Base-by-base conservation (phyloP, 2,888 invertebrate genomes). In the Apantesis nais region DNA sequence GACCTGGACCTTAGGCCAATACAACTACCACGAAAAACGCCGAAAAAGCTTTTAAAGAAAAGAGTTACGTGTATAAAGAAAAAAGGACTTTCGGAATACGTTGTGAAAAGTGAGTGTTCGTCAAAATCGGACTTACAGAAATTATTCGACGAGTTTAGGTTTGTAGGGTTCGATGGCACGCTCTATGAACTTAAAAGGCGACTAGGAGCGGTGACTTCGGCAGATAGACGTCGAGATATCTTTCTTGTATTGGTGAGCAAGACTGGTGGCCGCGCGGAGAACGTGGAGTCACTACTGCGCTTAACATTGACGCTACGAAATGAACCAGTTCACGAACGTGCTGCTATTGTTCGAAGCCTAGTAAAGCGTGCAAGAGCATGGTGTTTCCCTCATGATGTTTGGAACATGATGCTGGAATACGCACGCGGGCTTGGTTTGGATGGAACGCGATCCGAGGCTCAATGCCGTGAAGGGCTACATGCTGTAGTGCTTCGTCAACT, bases 231-330 rank as follows among this genome's bases (percentile, higher is more conserved):
- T 19, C 86, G 90, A 52, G 89, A 85, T 68, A 92, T 93, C 77
- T 83, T 93, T 70, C 79, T 92, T 2, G 92, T 93, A 4, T 82
- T 93, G 39, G 88, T 93, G 0, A 93, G 92, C 73, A 93, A 93
- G 72, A 90, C 83, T 34, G 92, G 91, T 3, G 89, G 90, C 0
- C 82, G 85, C 34, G 75, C 74, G 12, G 86, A 86, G 2, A 81
- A 85, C 61, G 77, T 92, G 1, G 82, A 85, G 5, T 79, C 84
- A 37, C 74, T 93, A 31, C 71, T 93, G 62, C 80, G 84, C 48
- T 77, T 92, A 1, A 79, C 88, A 62, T 92, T 86, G 73, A 86
- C 78, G 44, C 87, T 90, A 66, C 75, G 66, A 19, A 92, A 93
- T 61, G 93, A 93, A 66, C 87, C 92, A 0, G 79, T 78, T 0